phyloP scores from a whole-genome alignment of 2,113 vertebrate species.

The Spheniscus mendiculus region DNA sequence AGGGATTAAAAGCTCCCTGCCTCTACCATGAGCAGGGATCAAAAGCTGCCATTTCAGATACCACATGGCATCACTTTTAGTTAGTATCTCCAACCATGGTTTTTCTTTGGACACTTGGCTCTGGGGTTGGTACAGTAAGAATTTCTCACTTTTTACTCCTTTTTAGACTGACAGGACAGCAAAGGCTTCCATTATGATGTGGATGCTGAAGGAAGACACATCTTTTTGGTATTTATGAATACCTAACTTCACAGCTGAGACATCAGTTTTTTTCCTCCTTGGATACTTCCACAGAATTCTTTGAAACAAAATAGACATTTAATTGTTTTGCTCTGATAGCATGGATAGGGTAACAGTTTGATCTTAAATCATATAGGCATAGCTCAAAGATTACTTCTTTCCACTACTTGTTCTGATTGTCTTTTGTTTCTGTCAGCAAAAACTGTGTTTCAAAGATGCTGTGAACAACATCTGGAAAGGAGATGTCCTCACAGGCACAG shows the following conservation, averaged over 20 bases:
- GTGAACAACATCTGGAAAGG: neutral
- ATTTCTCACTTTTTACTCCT: neutral
- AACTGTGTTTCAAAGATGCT: neutral
- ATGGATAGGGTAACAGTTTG: neutral
- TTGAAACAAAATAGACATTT: neutral
- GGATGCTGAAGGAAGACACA: neutral
- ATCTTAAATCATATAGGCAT: neutral
- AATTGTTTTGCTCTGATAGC: neutral
- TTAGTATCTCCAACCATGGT: neutral
- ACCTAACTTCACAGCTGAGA: neutral
- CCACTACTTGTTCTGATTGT: neutral
- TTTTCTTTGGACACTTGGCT: neutral
- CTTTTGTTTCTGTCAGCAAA: neutral
- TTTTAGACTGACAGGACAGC: neutral
- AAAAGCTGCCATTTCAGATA: neutral
- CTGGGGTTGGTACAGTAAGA: neutral
- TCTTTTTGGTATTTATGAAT: neutral
- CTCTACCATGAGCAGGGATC: neutral
- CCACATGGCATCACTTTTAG: neutral
- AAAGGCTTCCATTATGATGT: neutral
- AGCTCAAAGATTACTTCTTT: neutral
- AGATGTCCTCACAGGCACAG: neutral
- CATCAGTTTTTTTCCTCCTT: fast-evolving
- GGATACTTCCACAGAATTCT: neutral
- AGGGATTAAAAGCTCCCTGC: neutral